Base-by-base conservation (phyloP, 2,113 vertebrate genomes). In the Tachysurus fulvidraco region DNA sequence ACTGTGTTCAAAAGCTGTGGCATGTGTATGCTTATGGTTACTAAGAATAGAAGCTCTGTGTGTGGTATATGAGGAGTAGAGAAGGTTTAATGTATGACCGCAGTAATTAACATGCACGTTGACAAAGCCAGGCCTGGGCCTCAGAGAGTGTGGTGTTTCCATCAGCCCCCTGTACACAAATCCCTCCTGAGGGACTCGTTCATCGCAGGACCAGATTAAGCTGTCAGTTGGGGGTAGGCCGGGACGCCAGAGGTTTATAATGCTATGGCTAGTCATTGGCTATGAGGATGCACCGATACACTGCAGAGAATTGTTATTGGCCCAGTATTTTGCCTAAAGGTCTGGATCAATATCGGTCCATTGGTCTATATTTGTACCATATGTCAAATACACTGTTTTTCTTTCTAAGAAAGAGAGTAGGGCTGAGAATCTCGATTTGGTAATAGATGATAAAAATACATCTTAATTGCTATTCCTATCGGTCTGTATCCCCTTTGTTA, bases 161-260 rank as follows among this genome's bases (percentile, higher is more conserved):
- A 52, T 87, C 44, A 83, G 73, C 60, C 81, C 28, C 67, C 62
- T 78, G 19, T 19, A 80, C 83, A 89, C 71, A 88, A 86, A 86
- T 80, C 73, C 80, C 83, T 88, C 86, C 73, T 73, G 44, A 55
- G 86, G 86, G 86, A 86, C 80, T 86, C 64, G 65, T 83, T 89
- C 30, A 71, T 84, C 84, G 80, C 5, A n/a, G 30, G 60, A 25
- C 44, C 54, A 57, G 80, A 86, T 83, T 85, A 82, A 89, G 80
- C 81, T 84, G 73, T 89, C 64, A 83, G 84, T 30, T 86, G 83
- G 86, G 80, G 89, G 73, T 76, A 50, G 19, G 2, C 17, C 17
- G 16, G 67, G 46, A 83, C 14, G 64, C 52, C 62, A 60, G 54
- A 60, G 59, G 73, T 60, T 84, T 80, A 46, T 71, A 50, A 44